These are phyloP conservation scores for Pituophis catenifer DNA, from an alignment of 2,113 vertebrate species.

Conservation along the genomic window DNA sequence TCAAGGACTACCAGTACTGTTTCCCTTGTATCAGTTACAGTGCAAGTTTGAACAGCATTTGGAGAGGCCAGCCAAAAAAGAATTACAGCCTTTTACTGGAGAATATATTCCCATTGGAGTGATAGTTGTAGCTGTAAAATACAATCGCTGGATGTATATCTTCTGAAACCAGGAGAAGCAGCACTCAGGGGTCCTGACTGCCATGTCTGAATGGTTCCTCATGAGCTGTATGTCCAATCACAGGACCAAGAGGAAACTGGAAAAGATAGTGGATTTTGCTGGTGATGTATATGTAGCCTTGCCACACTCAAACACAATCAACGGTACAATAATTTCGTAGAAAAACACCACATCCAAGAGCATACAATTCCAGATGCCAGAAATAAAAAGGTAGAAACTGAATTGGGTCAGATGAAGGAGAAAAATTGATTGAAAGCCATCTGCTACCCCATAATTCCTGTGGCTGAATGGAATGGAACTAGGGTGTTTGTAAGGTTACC, in stretches of 20 bases:
- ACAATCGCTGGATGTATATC: neutral
- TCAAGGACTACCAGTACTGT: neutral
- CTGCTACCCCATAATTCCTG: neutral
- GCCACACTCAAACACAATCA: neutral
- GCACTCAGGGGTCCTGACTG: neutral
- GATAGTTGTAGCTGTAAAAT: neutral
- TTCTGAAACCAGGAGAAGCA: neutral
- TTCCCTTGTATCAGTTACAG: neutral
- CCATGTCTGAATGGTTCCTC: neutral
- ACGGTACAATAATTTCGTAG: neutral
- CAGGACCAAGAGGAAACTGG: neutral
- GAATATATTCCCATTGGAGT: neutral
- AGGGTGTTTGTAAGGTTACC: neutral
- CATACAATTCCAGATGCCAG: neutral
- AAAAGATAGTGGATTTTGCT: neutral
- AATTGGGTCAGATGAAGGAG: neutral
- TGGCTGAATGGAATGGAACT: neutral
- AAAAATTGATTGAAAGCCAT: neutral
- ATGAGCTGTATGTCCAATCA: neutral
- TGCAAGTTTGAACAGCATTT: neutral
- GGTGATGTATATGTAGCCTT: neutral
- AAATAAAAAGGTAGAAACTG: neutral
- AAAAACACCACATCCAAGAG: neutral
- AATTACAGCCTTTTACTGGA: neutral
- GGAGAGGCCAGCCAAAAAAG: neutral